Base-by-base conservation (phyloP, 2,888 invertebrate genomes). In the Eupithecia inturbata region DNA sequence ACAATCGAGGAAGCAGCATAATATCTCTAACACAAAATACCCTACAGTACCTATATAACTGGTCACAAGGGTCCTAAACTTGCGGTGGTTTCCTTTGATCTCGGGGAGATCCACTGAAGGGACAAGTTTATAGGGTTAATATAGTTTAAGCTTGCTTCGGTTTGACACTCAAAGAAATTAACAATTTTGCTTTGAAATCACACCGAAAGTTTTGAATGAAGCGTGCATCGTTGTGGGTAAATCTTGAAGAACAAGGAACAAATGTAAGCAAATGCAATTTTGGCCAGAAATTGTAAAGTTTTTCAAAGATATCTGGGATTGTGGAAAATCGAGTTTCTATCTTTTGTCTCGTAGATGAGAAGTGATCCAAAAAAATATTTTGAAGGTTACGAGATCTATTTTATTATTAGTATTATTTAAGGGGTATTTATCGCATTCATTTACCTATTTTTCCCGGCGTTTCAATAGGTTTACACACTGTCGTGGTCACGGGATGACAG, bases 11-110 rank as follows among this genome's bases (percentile, higher is more conserved):
- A 66, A 66, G 66, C 36, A 66, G 66, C 66, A 66, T 36, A 39
- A 36, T 14, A 33, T 28, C 57, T 57, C 57, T 14, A 77, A 81
- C 83, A 78, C 72, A 77, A 79, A 74, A 73, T 76, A 76, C 88
- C 86, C 89, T 86, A 89, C 91, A 87, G 89, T 99, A 99, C 99
- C 99, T 98, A 99, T 98, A 95, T 98, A 99, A 96, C 98, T 98
- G 96, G 98, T 98, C 96, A 99, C 99, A 96, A 99, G 97, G 95
- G 98, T 99, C 96, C 99, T 97, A 97, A 99, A 99, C 97, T 99
- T 99, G 96, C 98, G 98, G 96, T 99, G 98, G 95, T 98, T 98
- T 95, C 98, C 99, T 96, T 98, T 98, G 95, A 98, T 98, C 96
- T 98, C 98, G 95, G 98, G 98, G 95, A 98, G 97, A 97, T 99